phyloP scores from a whole-genome alignment of 2,113 vertebrate genomes.

The Burhinus bistriatus region DNA sequence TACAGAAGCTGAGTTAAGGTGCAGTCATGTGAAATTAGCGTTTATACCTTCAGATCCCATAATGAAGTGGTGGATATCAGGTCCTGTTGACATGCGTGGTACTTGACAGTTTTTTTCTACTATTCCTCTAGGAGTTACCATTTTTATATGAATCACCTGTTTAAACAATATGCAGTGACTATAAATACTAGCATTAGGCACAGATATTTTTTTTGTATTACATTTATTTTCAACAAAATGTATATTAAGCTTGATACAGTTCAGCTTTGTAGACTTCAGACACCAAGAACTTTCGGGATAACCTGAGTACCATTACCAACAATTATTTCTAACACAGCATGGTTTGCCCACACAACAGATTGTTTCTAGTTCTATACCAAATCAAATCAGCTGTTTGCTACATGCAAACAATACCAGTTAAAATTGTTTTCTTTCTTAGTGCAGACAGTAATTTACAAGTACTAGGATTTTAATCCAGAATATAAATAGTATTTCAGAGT shows the following conservation, averaged over 20 bases:
- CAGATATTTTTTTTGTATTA: not conserved
- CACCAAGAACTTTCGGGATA: not conserved
- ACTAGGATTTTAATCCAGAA: not conserved
- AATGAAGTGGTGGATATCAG: conserved; percentile 98
- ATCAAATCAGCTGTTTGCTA: not conserved
- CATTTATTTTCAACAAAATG: not conserved
- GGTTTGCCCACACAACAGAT: not conserved
- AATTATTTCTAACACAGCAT: not conserved
- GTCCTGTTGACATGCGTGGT: conserved; percentile 95
- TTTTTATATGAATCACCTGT: conserved; percentile 95
- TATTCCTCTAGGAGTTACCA: conserved; percentile 94
- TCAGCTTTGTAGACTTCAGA: not conserved
- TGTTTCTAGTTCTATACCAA: not conserved
- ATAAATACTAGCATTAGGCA: not conserved
- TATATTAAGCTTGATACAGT: not conserved
- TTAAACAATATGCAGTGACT: conserved; percentile 43
- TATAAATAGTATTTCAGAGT: not conserved
- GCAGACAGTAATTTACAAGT: not conserved
- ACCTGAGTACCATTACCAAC: not conserved
- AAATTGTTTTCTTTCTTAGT: not conserved
- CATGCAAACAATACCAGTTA: not conserved
- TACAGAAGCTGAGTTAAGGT: not conserved
- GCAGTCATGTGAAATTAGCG: not conserved
- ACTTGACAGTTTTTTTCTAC: conserved; percentile 97
- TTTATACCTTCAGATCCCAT: conserved; percentile 96